Conservation (phyloP, 2,888 invertebrate species). For the Chloromyia formosa region DNA sequence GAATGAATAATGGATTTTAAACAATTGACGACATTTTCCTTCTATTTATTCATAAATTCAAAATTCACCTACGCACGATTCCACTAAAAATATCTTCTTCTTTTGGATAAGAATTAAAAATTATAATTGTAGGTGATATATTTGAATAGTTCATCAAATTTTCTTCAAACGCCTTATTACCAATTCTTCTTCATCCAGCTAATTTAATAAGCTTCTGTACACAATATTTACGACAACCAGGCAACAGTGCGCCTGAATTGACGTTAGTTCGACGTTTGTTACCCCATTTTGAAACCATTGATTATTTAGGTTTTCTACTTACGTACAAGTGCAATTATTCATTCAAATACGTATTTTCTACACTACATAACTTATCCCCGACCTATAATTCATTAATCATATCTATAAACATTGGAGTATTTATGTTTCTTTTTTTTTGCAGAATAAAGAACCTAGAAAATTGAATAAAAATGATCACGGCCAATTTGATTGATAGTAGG, state of each 20-base stretch:
- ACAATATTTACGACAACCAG: neutral
- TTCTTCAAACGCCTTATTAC: neutral
- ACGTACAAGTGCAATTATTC: neutral
- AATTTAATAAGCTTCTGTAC: neutral
- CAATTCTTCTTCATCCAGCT: neutral
- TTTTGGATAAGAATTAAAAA: neutral
- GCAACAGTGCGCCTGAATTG: neutral
- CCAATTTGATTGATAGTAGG: conserved; percentile 3
- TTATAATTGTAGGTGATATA: neutral
- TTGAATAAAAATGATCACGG: neutral
- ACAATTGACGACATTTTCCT: too few species aligned
- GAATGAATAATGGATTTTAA: too few species aligned
- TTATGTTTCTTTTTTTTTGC: neutral
- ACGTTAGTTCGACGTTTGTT: neutral
- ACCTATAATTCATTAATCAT: neutral
- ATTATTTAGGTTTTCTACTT: neutral
- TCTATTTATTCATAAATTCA: too few species aligned
- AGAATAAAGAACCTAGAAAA: neutral
- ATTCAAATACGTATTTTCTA: neutral
- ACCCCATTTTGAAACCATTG: neutral
- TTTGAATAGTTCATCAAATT: neutral
- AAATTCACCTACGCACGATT: too few species aligned
- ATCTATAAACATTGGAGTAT: neutral
- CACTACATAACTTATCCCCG: neutral
- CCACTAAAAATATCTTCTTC: too few species aligned